Evolutionary conservation across 2,888 invertebrate genomes (phyloP).

Genomic region (Trichopria drosophilae): DNA sequence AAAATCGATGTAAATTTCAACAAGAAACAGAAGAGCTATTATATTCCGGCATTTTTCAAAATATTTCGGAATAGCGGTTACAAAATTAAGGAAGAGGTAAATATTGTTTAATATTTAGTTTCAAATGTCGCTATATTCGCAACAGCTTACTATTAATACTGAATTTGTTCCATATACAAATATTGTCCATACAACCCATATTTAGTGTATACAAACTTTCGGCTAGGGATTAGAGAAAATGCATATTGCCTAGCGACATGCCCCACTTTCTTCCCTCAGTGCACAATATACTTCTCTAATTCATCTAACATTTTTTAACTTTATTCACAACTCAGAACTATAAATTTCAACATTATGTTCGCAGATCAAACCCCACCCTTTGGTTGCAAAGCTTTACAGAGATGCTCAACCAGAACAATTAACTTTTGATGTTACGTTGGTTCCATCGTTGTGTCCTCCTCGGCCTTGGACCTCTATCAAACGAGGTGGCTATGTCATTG

Average conservation of each 20-base stretch:
- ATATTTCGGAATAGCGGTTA: slow-evolving; percentile 72
- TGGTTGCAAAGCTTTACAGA: slow-evolving; percentile 69
- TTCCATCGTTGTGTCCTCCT: slow-evolving; percentile 83
- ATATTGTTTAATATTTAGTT: slow-evolving; percentile 7
- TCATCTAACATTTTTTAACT: background rate
- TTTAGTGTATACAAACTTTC: too few species aligned
- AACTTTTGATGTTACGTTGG: slow-evolving; percentile 70
- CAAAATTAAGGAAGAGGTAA: slow-evolving; percentile 68
- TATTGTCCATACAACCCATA: too few species aligned
- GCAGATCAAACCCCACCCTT: slow-evolving; percentile 79
- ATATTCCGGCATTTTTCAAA: slow-evolving; percentile 78
- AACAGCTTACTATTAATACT: too few species aligned
- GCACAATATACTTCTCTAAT: too few species aligned
- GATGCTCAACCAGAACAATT: slow-evolving; percentile 71
- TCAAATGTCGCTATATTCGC: too few species aligned
- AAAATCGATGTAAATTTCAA: slow-evolving; percentile 76
- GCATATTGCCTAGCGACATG: too few species aligned
- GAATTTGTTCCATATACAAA: too few species aligned
- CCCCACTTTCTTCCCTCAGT: too few species aligned
- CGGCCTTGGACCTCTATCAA: slow-evolving; percentile 76
- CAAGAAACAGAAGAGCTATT: slow-evolving; percentile 61
- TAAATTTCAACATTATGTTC: slow-evolving; percentile 8
- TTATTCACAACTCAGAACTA: too few species aligned
- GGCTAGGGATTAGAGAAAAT: too few species aligned
- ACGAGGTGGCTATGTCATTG: slow-evolving; percentile 76